Conservation (phyloP, 1,140 invertebrate genomes). For the Calephelis nemesis region DNA sequence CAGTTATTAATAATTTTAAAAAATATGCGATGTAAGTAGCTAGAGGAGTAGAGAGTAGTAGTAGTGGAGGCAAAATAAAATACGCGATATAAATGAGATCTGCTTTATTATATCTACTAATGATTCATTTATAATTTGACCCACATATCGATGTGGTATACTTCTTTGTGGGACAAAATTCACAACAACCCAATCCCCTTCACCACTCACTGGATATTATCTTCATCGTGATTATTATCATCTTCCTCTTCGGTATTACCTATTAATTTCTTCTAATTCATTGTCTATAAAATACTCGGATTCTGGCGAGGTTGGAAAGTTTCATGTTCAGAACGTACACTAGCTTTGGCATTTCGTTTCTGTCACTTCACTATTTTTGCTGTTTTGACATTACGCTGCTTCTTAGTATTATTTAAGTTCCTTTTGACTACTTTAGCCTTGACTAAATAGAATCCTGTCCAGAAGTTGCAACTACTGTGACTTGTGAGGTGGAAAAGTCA, state of each 20-base stretch:
- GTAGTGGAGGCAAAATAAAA: not conserved
- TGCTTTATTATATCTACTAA: not conserved
- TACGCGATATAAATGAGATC: not conserved
- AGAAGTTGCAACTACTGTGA: conserved; percentile 3
- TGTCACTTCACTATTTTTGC: no score
- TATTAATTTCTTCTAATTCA: no score
- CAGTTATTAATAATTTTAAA: not conserved
- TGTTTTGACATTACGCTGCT: no score
- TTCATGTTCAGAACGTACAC: no score
- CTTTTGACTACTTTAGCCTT: no score
- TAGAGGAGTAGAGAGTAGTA: not conserved
- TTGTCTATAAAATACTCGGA: no score
- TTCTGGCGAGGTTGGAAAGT: no score
- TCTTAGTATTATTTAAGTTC: no score
- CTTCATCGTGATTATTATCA: no score
- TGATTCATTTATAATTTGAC: not conserved
- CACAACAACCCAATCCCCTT: not conserved
- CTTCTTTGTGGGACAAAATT: not conserved
- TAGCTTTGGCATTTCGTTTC: no score
- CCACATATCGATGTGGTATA: not conserved
- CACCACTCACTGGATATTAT: no score
- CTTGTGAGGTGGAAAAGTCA: conserved; percentile 7
- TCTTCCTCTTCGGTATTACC: no score
- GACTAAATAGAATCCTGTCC: not conserved
- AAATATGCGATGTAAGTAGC: conserved; percentile 1